These are phyloP conservation scores for Natrix natrix DNA, from an alignment of 2,797 vertebrate species.

Conservation along the genomic window DNA sequence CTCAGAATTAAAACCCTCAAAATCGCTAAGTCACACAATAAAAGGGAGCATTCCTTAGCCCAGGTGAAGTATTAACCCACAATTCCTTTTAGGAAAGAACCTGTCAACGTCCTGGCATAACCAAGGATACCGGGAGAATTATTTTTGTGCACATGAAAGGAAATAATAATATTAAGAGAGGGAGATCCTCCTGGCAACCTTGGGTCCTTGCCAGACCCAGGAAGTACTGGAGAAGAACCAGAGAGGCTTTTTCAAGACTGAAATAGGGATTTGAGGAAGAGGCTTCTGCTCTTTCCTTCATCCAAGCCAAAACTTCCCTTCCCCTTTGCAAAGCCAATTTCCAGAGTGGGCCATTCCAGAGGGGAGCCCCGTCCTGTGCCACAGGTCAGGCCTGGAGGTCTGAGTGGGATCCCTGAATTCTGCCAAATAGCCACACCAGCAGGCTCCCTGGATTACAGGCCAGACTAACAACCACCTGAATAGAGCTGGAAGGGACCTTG, in stretches of 20 bases:
- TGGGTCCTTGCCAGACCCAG: not conserved
- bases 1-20: not conserved
- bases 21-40: not conserved
- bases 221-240: not conserved
- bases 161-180: not conserved
- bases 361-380: too few relatives aligned
- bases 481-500: not conserved
- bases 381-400: too few relatives aligned
- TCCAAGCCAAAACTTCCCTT: not conserved
- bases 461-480: not conserved
- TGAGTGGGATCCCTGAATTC: too few relatives aligned
- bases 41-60: not conserved
- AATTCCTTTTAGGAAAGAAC: not conserved
- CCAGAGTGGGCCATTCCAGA: not conserved
- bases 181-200: not conserved
- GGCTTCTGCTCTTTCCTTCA: not conserved
- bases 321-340: not conserved
- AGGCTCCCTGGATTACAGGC: not conserved
- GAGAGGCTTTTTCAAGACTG: not conserved
- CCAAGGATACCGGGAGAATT: not conserved
- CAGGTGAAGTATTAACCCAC: not conserved
- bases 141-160: not conserved
- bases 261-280: not conserved
- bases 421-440: not conserved
- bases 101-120: not conserved